Conservation (phyloP, 2,113 vertebrate species). For the Phodopus roborovskii region DNA sequence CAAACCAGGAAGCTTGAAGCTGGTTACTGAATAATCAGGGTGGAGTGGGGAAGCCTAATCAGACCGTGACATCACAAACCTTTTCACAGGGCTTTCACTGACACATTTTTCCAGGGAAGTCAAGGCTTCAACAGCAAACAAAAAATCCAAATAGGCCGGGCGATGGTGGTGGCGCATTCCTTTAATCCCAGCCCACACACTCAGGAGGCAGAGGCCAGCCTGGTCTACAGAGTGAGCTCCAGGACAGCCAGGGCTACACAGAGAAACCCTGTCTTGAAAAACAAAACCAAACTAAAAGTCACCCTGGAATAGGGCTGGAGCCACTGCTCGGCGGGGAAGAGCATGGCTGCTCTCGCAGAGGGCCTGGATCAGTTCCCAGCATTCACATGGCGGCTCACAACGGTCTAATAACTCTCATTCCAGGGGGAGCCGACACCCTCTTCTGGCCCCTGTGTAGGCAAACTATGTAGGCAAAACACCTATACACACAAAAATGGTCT, state of each 20-base stretch:
- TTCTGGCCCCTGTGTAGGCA: not conserved
- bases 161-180: not conserved
- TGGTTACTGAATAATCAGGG: not conserved
- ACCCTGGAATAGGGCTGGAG: not conserved
- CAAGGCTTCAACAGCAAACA: not conserved
- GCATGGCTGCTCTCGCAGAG: not conserved
- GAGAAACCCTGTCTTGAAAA: not conserved
- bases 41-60: not conserved
- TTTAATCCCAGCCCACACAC: not conserved
- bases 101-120: not conserved
- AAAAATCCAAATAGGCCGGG: not conserved
- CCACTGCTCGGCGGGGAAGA: not conserved
- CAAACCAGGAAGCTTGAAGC: not conserved
- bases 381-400: not conserved
- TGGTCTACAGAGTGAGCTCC: not conserved
- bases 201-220: not conserved
- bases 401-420: not conserved
- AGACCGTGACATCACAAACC: not conserved
- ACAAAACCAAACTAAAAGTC: not conserved
- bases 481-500: too few relatives aligned
- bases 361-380: not conserved
- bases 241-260: not conserved
- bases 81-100: not conserved
- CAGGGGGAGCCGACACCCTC: not conserved
- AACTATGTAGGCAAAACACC: not conserved